phyloP scores from a whole-genome alignment of 2,888 invertebrate species.

The Sclerodermus sp. region DNA sequence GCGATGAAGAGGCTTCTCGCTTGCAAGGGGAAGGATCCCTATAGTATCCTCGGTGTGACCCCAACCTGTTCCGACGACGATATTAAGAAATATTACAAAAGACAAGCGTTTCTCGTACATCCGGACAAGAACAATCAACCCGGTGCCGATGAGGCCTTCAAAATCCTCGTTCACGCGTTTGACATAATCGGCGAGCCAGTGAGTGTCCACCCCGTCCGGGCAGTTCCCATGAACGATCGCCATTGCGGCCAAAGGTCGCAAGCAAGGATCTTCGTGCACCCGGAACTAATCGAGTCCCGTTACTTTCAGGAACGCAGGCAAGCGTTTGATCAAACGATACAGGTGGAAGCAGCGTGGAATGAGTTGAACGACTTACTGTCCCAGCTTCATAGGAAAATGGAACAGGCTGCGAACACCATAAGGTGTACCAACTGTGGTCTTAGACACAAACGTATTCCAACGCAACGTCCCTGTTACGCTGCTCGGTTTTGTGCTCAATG shows the following conservation, averaged over 20 bases:
- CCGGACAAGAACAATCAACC: constrained; percentile 95
- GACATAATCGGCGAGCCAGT: constrained; percentile 92
- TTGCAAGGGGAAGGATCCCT: constrained; percentile 95
- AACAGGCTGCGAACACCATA: constrained; percentile 92
- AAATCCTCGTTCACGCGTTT: constrained; percentile 92
- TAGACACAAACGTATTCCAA: constrained; percentile 83
- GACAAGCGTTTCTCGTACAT: constrained; percentile 92
- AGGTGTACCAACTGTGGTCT: constrained; percentile 92
- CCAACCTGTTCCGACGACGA: constrained; percentile 89
- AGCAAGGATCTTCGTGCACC: background rate
- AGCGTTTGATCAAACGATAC: constrained; percentile 72
- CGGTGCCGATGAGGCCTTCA: constrained; percentile 95
- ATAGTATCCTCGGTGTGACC: constrained; percentile 87
- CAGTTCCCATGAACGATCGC: too few relatives aligned
- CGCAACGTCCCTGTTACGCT: constrained; percentile 86
- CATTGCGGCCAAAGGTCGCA: too few relatives aligned
- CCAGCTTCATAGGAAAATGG: constrained; percentile 90
- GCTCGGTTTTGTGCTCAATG: constrained; percentile 89
- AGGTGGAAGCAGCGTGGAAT: constrained; percentile 85
- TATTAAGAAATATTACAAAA: constrained; percentile 90
- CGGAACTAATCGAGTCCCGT: too few relatives aligned
- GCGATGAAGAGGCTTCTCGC: constrained; percentile 91
- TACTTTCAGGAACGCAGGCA: constrained; percentile 70
- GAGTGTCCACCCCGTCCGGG: too few relatives aligned
- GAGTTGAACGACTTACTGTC: constrained; percentile 85